A percentile compares a stretch with the other conserved stretches of the same genome.
phyloP scores from a whole-genome alignment of 1,140 invertebrate genomes.

The Zaprionus inermis region DNA sequence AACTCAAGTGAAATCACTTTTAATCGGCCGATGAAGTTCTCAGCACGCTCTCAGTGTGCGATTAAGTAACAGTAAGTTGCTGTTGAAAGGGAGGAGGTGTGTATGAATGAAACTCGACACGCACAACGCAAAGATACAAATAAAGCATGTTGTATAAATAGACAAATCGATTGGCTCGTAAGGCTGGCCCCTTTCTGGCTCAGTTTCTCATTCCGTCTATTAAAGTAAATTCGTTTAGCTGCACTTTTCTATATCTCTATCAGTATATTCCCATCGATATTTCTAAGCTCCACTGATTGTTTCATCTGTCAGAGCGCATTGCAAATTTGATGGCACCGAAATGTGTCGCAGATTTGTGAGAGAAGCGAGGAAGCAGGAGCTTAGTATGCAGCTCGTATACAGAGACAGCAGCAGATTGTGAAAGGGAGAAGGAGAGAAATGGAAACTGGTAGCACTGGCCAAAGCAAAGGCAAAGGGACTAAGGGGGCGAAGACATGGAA shows the following conservation, averaged over 20 bases:
- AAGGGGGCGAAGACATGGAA: too few relatives aligned
- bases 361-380: conserved; percentile 8
- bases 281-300: conserved; percentile 18
- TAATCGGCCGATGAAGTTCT: conserved; percentile 28
- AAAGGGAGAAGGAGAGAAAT: background rate
- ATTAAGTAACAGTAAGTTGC: background rate
- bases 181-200: background rate
- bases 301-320: conserved; percentile 28
- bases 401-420: conserved; percentile 5
- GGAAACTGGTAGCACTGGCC: conserved; percentile 22
- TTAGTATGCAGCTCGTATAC: conserved; percentile 28
- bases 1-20: conserved; percentile 34
- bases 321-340: conserved; percentile 42
- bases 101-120: background rate
- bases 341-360: conserved; percentile 36
- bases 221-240: background rate
- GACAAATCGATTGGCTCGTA: background rate
- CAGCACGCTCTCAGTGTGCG: background rate
- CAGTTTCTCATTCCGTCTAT: background rate
- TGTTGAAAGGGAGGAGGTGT: too few relatives aligned
- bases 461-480: conserved; percentile 20
- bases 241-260: conserved; percentile 4
- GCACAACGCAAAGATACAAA: background rate
- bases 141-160: conserved; percentile 3
- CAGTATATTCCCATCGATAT: conserved; percentile 3